Evolutionary conservation across 2,888 invertebrate species (phyloP).

Genomic region (Nowickia ferox): DNA sequence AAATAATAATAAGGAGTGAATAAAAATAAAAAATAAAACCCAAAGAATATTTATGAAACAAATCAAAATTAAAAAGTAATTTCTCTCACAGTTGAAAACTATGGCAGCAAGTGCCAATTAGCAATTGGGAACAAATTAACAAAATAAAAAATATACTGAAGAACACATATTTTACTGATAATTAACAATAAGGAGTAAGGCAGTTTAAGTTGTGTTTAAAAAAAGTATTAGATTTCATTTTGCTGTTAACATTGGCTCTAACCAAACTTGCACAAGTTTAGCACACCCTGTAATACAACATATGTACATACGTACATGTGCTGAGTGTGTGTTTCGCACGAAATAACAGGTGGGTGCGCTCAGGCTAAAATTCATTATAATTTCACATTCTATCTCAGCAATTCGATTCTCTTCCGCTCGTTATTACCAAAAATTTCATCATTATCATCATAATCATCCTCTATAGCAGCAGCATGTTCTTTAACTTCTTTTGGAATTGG

Average conservation of each 20-base stretch:
- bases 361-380: slow-evolving; percentile 56
- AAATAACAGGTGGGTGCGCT: slow-evolving; percentile 73
- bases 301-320: not conserved
- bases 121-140: slow-evolving; percentile 37
- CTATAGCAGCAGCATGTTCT: slow-evolving; percentile 24
- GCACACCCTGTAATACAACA: slow-evolving; percentile 57
- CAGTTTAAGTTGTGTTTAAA: slow-evolving; percentile 1
- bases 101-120: slow-evolving; percentile 30
- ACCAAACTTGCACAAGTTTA: slow-evolving; percentile 37
- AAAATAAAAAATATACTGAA: slow-evolving; percentile 6
- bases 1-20: slow-evolving; percentile 59
- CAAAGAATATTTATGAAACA: slow-evolving; percentile 39
- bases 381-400: slow-evolving; percentile 46
- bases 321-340: slow-evolving; percentile 20
- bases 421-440: slow-evolving; percentile 42
- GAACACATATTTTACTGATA: slow-evolving; percentile 15
- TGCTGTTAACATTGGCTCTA: not conserved
- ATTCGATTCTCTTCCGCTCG: slow-evolving; percentile 57
- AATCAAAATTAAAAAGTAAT: slow-evolving; percentile 9
- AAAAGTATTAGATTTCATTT: slow-evolving; percentile 46
- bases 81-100: slow-evolving; percentile 44
- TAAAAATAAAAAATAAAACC: slow-evolving; percentile 1
- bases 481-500: slow-evolving; percentile 14
- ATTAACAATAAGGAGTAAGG: not conserved
- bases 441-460: slow-evolving; percentile 45